Percentiles rank a stretch among this genome's conserved stretches.
These are phyloP conservation scores for Margaritifera margaritifera DNA, from an alignment of 2,888 invertebrate genomes.

Conservation along the genomic window DNA sequence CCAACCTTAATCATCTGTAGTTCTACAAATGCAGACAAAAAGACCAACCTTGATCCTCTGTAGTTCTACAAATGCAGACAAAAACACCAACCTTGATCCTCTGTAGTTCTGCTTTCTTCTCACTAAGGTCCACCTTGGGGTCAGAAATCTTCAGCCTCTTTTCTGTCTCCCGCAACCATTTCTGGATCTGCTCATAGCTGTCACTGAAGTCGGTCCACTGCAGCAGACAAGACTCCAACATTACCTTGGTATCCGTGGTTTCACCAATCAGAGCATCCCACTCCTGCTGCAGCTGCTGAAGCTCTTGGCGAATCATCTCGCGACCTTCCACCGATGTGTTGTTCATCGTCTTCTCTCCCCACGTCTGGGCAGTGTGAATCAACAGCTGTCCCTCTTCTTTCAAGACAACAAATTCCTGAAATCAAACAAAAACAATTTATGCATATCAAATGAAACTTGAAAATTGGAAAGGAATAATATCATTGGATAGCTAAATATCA, in stretches of 20 bases:
- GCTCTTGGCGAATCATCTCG: slow-evolving; percentile 86
- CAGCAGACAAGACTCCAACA: slow-evolving; percentile 90
- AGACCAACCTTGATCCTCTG: too few relatives aligned
- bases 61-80: too few relatives aligned
- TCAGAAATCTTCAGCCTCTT: slow-evolving; percentile 78
- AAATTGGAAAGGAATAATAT: background rate
- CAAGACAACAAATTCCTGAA: slow-evolving; percentile 87
- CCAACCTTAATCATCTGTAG: too few relatives aligned
- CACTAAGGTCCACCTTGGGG: slow-evolving; percentile 66
- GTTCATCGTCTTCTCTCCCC: slow-evolving; percentile 91
- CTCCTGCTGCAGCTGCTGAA: slow-evolving; percentile 88
- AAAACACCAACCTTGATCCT: slow-evolving; percentile 62
- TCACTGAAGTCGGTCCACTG: slow-evolving; percentile 95
- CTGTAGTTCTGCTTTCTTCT: slow-evolving; percentile 69
- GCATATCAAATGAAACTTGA: background rate
- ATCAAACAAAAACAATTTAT: slow-evolving; percentile 2
- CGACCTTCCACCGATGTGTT: slow-evolving; percentile 93
- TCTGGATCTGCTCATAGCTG: slow-evolving; percentile 92
- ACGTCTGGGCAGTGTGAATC: slow-evolving; percentile 90
- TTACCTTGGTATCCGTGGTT: slow-evolving; percentile 90
- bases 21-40: too few relatives aligned
- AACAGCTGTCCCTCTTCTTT: slow-evolving; percentile 94
- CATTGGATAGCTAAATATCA: too few relatives aligned
- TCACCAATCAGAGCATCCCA: slow-evolving; percentile 86
- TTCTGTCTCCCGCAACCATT: slow-evolving; percentile 95